Conservation (phyloP, 2,113 vertebrate species). For the Ictidomys tridecemlineatus region DNA sequence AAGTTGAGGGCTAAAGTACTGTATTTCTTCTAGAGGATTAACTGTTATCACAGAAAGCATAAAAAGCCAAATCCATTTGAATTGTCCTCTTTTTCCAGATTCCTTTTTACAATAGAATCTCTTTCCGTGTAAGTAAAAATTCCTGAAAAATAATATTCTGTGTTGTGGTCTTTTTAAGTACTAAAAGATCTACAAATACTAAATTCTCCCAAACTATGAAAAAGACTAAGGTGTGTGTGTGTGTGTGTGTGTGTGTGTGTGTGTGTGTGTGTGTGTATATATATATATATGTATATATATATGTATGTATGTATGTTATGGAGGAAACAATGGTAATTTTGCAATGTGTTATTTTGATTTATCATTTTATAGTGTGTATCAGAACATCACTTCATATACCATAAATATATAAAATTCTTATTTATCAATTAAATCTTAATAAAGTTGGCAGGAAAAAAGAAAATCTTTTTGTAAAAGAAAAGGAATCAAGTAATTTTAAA, state of each 20-base stretch:
- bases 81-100: not conserved
- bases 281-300: too few species aligned
- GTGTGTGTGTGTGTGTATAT: too few species aligned
- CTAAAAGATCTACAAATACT: slow-evolving; percentile 4
- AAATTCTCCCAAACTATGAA: not conserved
- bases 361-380: not conserved
- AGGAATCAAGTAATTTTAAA: not conserved
- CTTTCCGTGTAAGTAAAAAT: not conserved
- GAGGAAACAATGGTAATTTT: not conserved
- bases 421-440: not conserved
- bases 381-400: not conserved
- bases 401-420: not conserved
- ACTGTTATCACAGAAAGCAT: not conserved
- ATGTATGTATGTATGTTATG: too few species aligned
- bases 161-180: not conserved
- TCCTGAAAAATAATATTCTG: not conserved
- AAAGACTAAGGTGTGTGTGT: not conserved
- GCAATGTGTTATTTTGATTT: not conserved
- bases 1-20: not conserved
- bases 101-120: not conserved
- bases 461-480: not conserved
- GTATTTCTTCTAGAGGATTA: not conserved
- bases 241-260: too few species aligned
- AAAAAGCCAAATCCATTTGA: not conserved
- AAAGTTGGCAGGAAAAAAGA: not conserved